Evolutionary conservation across 2,113 vertebrate genomes (phyloP).

Genomic region (Oceanodroma tethys): DNA sequence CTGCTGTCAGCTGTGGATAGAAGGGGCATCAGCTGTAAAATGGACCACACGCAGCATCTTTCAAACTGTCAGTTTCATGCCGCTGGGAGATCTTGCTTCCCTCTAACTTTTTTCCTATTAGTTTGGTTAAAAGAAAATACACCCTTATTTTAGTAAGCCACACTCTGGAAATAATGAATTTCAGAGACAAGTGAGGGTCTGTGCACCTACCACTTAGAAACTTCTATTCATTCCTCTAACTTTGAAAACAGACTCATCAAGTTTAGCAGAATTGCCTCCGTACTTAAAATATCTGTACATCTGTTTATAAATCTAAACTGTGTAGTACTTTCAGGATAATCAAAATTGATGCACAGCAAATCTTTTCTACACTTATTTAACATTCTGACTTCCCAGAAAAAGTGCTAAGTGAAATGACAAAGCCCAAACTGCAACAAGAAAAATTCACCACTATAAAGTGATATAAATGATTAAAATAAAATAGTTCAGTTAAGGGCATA

Average conservation of each 20-base stretch:
- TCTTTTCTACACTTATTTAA: not conserved
- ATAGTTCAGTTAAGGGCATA: not conserved
- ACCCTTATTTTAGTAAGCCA: not conserved
- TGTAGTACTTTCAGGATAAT: not conserved
- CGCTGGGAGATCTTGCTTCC: not conserved
- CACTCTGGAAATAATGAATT: not conserved
- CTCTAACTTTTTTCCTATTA: not conserved
- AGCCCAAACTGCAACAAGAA: not conserved
- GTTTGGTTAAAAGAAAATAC: not conserved
- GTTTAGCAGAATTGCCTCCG: not conserved
- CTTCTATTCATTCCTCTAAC: not conserved
- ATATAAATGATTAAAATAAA: slow-evolving; percentile 31
- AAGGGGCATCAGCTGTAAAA: not conserved
- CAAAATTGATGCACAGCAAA: not conserved
- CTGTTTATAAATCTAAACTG: not conserved
- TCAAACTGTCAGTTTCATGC: not conserved
- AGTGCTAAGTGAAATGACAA: not conserved
- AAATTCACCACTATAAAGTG: not conserved
- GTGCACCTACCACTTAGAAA: not conserved
- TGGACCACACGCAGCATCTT: not conserved
- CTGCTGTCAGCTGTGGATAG: not conserved
- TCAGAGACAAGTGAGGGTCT: not conserved
- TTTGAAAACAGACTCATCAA: not conserved
- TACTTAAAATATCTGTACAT: not conserved
- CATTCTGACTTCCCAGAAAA: not conserved